Evolutionary conservation across 2,888 invertebrate species (phyloP), one percentile per base, ranked within the genome.

Genomic region (Anticlea derivata): DNA sequence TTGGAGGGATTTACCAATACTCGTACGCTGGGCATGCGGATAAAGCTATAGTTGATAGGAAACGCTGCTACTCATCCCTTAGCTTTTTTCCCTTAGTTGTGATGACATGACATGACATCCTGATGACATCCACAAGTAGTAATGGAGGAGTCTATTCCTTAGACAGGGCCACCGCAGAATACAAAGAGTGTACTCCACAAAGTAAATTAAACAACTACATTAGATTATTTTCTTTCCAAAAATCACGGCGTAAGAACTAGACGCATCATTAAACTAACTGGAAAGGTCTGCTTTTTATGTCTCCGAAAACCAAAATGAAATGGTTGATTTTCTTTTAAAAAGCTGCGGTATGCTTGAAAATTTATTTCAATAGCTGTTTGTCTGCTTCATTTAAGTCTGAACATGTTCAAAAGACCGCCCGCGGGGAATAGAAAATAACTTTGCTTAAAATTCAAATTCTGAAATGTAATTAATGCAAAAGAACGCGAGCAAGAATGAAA

Each of bases 391-490:
- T 50, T 43, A 43, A 35, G 31, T 43, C 33, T 35, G 45, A 29
- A 50, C 22, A 47, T 44, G 29, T 50, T 45, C 8, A 41, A 29
- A 45, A 46, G 13, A 46, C 10, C 7, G 39, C 51, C 43, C 44
- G 10, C 31, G 47, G 51, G 40, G 13, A 48, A 29, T 30, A 24
- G 7, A 37, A 46, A 43, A 55, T 37, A 47, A 39, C 13, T 44
- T 47, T 26, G 12, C 30, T 40, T 35, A 22, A 35, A 51, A 50
- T 51, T 47, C 35, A 41, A 48, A 47, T 46, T 37, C 13, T 39
- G 17, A 13, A 50, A 43, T 38, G 43, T 37, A 47, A 47, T 48
- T 47, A 45, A 46, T 34, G 45, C 27, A 50, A 45, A 45, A 49
- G 24, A 31, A 40, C 40, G 13, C 33, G 3, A 24, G 27, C 12